Evolutionary conservation across 2,797 vertebrate genomes (phyloP).

Genomic region (Coluber constrictor): DNA sequence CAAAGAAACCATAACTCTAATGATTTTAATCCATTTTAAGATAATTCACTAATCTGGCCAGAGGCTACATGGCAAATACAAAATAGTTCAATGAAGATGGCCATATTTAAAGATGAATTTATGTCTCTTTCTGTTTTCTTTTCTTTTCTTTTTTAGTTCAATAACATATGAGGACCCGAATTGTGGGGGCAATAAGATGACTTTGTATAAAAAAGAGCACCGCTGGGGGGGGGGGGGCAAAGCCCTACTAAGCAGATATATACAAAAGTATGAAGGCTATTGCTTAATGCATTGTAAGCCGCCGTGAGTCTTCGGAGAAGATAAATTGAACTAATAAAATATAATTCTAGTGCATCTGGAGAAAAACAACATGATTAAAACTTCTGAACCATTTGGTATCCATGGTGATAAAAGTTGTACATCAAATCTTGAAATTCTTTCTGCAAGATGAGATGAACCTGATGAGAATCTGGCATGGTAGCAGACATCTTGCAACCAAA

Average conservation of each 20-base stretch:
- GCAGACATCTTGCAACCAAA: neutral
- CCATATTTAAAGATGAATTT: neutral
- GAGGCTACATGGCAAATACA: neutral
- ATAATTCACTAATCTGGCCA: neutral
- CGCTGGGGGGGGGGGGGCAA: too few relatives aligned
- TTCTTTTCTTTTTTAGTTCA: neutral
- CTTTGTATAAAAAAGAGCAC: too few relatives aligned
- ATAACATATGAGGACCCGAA: too few relatives aligned
- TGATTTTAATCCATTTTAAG: neutral
- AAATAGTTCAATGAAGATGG: neutral
- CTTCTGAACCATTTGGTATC: neutral
- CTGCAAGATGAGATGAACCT: neutral
- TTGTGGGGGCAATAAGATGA: too few relatives aligned
- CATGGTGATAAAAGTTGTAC: neutral
- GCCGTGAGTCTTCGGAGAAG: too few relatives aligned
- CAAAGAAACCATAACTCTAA: neutral
- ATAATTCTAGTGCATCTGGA: neutral
- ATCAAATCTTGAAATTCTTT: neutral
- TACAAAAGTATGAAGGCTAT: too few relatives aligned
- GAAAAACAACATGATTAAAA: neutral
- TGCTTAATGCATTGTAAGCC: too few relatives aligned
- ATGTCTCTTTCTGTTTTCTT: neutral
- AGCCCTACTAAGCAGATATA: too few relatives aligned
- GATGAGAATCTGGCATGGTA: neutral
- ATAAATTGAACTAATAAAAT: too few relatives aligned